Evolutionary conservation across 2,888 invertebrate species (phyloP).

Genomic region (Melitaea athalia): DNA sequence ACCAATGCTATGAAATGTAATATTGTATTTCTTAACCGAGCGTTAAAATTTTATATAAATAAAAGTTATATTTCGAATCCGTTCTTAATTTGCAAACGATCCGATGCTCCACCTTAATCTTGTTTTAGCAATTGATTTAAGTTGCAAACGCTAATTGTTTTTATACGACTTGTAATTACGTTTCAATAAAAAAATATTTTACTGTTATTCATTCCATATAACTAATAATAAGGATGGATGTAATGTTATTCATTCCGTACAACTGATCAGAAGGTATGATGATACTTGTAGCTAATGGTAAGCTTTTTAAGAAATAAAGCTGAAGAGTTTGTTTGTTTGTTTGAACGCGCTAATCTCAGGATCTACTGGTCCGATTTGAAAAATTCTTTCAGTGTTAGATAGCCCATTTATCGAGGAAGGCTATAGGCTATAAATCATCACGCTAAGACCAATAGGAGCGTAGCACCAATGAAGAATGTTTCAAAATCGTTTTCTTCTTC

Average conservation of each 20-base stretch:
- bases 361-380: no score
- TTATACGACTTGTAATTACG: constrained; percentile 6
- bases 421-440: no score
- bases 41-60: constrained; percentile 6
- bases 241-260: not conserved
- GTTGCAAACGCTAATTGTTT: constrained; percentile 19
- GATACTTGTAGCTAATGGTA: no score
- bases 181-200: not conserved
- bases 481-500: no score
- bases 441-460: no score
- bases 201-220: not conserved
- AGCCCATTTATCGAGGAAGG: no score
- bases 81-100: constrained; percentile 8
- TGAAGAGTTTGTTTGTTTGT: no score
- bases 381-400: no score
- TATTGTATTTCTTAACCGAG: not conserved
- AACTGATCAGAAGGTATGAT: not conserved
- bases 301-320: no score
- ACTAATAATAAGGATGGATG: not conserved
- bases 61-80: constrained; percentile 7
- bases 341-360: no score
- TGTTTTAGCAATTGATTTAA: constrained; percentile 32
- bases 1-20: not conserved
- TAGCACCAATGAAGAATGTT: no score
- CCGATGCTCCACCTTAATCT: constrained; percentile 26